Percentiles rank a stretch among this genome's conserved stretches.
These are phyloP conservation scores for Apamea epomidion DNA, from an alignment of 2,888 invertebrate species.

Conservation along the genomic window DNA sequence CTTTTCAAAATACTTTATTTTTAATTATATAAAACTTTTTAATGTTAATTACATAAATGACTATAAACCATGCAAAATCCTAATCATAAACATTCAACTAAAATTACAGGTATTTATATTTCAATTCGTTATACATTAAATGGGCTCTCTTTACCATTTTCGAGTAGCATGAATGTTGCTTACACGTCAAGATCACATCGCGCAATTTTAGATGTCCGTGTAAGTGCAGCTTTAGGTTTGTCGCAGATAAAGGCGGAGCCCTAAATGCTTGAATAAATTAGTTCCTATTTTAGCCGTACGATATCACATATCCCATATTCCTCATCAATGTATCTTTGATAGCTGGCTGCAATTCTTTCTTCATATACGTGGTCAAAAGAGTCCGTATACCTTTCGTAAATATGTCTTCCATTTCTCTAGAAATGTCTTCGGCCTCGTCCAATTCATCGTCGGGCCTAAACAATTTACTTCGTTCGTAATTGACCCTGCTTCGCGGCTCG, in stretches of 20 bases:
- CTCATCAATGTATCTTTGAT: constrained; percentile 96
- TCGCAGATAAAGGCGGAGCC: not conserved
- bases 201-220: too few relatives aligned
- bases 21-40: constrained; percentile 35
- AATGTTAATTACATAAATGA: constrained; percentile 55
- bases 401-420: constrained; percentile 95
- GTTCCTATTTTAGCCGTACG: constrained; percentile 91
- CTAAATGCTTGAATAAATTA: constrained; percentile 11
- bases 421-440: constrained; percentile 92
- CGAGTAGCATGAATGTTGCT: not conserved
- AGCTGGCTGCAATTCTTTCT: constrained; percentile 95
- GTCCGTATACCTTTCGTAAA: constrained; percentile 96
- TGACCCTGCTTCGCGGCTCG: constrained; percentile 80
- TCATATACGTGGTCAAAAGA: constrained; percentile 95
- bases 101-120: constrained; percentile 14
- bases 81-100: constrained; percentile 18
- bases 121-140: constrained; percentile 19
- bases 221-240: not conserved
- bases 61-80: constrained; percentile 56
- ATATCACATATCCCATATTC: constrained; percentile 96
- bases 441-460: constrained; percentile 89
- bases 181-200: not conserved
- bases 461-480: constrained; percentile 87
- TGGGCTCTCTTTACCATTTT: not conserved
- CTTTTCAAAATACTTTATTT: constrained; percentile 26